Base-by-base conservation (phyloP, 2,888 invertebrate species). In the Megamerina dolium region DNA sequence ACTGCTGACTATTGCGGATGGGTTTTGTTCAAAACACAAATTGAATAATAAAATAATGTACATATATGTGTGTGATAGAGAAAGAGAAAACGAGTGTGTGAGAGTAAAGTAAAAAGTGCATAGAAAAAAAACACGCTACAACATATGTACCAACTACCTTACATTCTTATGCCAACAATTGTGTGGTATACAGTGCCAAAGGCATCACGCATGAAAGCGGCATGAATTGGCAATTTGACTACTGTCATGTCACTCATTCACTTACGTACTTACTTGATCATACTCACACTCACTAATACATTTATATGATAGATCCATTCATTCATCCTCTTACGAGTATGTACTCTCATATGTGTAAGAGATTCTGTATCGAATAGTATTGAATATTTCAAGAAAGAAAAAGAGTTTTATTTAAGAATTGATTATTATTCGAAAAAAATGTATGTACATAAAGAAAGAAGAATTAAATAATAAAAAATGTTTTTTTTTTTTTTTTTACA, bases 181-280 rank as follows among this genome's bases (percentile, higher is more conserved):
- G 41, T 36, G 30, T 26, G 32, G 52, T 48, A 48, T 43, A 48
- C 32, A 41, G n/a, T 37, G 21, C 41, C 31, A 39, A 50, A 50
- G 53, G 54, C 55, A 58, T 56, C 53, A 57, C 46, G 52, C 52
- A 52, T 54, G 49, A 51, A 51, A 53, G 50, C 46, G 46, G 49
- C 55, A 55, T 61, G 61, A 61, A 50, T 30, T 44, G 45, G 54
- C 61, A 61, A 37, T 51, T 60, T 53, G 43, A 51, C 56, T 57
- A 59, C 57, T 31, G 55, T 52, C 61, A 56, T 56, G 60, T 59
- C 61, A 58, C 59, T 61, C 62, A 49, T 27, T 12, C 29, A n/a
- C 23, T 21, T n/a, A 9, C 20, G 20, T 13, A 55, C 57, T 49
- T 51, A 47, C 46, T 48, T 40, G 46, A 37, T 26, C 16, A 46